Base-by-base conservation (phyloP, 2,113 vertebrate genomes). In the Xenus cinereus region DNA sequence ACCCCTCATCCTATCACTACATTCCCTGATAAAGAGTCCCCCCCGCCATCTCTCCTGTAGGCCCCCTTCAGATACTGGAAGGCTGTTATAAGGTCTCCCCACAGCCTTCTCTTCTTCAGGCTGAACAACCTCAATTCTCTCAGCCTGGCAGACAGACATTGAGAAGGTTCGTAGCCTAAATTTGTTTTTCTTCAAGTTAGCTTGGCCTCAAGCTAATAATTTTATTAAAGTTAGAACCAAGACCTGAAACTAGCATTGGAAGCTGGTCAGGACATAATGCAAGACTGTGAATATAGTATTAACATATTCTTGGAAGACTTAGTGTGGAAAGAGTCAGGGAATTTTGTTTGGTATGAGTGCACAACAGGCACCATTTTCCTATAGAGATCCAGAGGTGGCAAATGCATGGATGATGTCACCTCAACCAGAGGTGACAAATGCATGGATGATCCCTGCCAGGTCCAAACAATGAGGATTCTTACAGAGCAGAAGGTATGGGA, bases 241-340 rank as follows among this genome's bases (percentile, higher is more conserved):
- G 69, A 10, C 54, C 26, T 56, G 51, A 62, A 83, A 37, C 13
- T 33, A 24, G 21, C 50, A 48, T 26, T 84, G 59, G 32, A 90
- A 87, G 24, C 4, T 51, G 41, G 23, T 27, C 59, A 48, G 54
- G 37, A 68, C 10, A 23, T 23, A 23, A 51, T 32, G 27, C 32
- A 74, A 24, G 28, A 50, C 28, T 45, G 27, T 48, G n/a, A 69
- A 35, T 10, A 15, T 3, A 43, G 23, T 53, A 81, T 39, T 17
- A 24, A 5, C 26, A 45, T 30, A 26, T 41, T 73, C 27, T 33
- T 59, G 48, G 32, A 73, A 90, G 77, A 68, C 0, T 0, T 0
- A 59, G 30, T 37, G 39, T 51, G 80, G 23, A 60, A 73, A 66
- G 13, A 53, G 10, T 43, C 37, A 32, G 51, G 14, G 33, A 22